Base-by-base conservation (phyloP, 2,113 vertebrate species). In the Propithecus coquereli region DNA sequence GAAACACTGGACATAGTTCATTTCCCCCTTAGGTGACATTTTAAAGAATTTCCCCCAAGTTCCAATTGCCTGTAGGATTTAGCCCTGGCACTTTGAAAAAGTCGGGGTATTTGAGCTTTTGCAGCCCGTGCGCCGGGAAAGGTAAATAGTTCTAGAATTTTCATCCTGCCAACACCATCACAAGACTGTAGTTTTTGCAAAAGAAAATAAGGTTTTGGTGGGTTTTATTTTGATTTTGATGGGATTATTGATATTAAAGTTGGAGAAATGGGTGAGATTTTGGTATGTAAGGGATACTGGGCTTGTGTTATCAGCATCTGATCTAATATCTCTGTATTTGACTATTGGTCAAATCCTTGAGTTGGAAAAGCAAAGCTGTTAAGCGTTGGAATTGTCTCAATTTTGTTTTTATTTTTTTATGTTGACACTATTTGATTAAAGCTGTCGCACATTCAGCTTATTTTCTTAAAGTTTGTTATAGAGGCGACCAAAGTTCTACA, bases 401-500 rank as follows among this genome's bases (percentile, higher is more conserved):
- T 84, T 91, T 94, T 95, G 83, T 70, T 94, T 87, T 95, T 89
- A 63, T 32, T 96, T 92, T 97, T 93, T 73, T 63, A 76, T 37
- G 63, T 96, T 93, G 95, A 96, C 30, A 83, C 73, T 96, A 23
- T 96, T 95, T 96, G 91, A 96, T 95, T 96, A 89, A 96, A 91
- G 92, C 37, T 70, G 2, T 95, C 91, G 61, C 50, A 94, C 79
- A 47, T 86, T 94, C 65, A 30, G 74, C 94, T 97, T 97, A 91
- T 97, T 97, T 97, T 97, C 77, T 95, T 93, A 89, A 96, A 80
- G 25, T 83, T 94, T 97, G 86, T 91, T 96, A 63, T 61, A 96
- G 80, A 95, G 88, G 43, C 65, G 94, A 91, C 76, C 83, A 34
- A 80, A 87, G 68, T 94, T 84, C 82, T 96, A n/a, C 40, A 84